phyloP scores from a whole-genome alignment of 2,888 invertebrate species.

The Oligia fasciuncula region DNA sequence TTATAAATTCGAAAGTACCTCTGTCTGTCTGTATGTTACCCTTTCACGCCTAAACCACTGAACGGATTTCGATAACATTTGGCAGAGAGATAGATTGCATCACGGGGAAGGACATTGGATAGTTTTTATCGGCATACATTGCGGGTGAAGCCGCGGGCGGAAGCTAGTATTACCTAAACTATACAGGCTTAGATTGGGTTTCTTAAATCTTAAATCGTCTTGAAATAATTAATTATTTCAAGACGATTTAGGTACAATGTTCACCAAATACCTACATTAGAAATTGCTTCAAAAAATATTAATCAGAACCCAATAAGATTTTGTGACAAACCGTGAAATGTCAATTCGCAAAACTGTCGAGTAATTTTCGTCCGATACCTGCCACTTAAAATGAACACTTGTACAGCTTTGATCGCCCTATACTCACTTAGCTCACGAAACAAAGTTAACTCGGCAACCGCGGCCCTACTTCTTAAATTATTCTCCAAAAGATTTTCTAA shows the following conservation, averaged over 20 bases:
- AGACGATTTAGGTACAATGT: not conserved
- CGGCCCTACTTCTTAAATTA: slow-evolving; percentile 86
- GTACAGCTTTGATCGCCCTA: slow-evolving; percentile 66
- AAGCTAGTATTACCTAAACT: not conserved
- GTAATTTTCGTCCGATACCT: slow-evolving; percentile 67
- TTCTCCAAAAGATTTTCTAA: slow-evolving; percentile 90
- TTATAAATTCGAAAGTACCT: too few species aligned
- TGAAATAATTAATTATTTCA: not conserved
- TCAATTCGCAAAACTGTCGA: slow-evolving; percentile 26
- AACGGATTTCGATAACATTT: too few species aligned
- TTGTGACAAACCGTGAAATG: slow-evolving; percentile 8
- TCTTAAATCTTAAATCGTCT: too few species aligned
- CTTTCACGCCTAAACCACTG: too few species aligned
- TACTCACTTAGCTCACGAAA: slow-evolving; percentile 68
- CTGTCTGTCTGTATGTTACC: too few species aligned
- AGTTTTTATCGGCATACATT: too few species aligned
- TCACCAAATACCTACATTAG: too few species aligned
- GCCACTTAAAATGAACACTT: slow-evolving; percentile 76
- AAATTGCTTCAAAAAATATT: not conserved
- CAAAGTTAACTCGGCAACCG: slow-evolving; percentile 80
- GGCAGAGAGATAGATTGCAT: too few species aligned
- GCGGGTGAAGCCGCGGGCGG: too few species aligned
- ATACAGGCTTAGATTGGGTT: too few species aligned
- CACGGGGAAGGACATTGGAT: too few species aligned
- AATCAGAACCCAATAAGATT: not conserved